A percentile compares a stretch with the other conserved stretches of the same genome.
These are phyloP conservation scores for Canis aureus DNA, from an alignment of 2,113 vertebrate genomes.

Conservation along the genomic window DNA sequence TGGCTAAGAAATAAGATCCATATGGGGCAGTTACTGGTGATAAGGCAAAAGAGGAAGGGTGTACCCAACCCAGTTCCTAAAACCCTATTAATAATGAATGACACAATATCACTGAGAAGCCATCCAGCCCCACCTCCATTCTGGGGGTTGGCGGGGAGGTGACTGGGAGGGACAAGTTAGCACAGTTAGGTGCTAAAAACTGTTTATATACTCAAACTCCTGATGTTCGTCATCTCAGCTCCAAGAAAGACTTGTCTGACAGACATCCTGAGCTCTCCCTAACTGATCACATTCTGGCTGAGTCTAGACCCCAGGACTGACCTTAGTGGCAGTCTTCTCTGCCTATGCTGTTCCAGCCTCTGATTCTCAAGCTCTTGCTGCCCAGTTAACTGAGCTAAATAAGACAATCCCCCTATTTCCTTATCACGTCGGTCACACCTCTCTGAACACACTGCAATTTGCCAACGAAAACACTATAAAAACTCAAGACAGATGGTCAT, in stretches of 20 bases:
- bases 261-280: background rate
- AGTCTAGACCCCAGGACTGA: background rate
- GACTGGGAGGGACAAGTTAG: too few species aligned
- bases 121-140: background rate
- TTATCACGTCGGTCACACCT: too few species aligned
- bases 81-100: background rate
- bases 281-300: background rate
- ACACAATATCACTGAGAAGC: background rate
- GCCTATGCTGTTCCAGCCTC: background rate
- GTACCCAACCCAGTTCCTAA: background rate
- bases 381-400: background rate
- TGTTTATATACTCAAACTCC: background rate
- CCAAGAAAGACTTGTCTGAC: background rate
- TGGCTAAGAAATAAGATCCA: background rate
- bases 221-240: background rate
- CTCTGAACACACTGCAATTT: background rate
- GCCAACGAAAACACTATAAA: background rate
- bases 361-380: background rate
- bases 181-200: background rate
- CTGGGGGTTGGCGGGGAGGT: too few species aligned
- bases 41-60: background rate
- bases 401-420: background rate
- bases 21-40: accelerated
- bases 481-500: background rate
- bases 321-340: background rate